Conservation (phyloP, 2,797 vertebrate genomes). For the Propithecus deckenii region DNA sequence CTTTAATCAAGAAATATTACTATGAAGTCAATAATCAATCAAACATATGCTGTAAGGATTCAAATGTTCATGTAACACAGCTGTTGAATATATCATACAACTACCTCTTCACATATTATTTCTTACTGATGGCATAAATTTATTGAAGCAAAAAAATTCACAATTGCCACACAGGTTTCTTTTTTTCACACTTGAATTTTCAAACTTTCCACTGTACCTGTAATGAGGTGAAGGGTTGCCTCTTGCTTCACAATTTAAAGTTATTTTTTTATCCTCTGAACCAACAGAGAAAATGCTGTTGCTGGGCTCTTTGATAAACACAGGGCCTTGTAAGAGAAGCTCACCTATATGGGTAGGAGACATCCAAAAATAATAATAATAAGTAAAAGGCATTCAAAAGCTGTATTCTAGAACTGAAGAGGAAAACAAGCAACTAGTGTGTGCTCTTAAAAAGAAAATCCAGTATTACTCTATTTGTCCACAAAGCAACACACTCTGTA, state of each 20-base stretch:
- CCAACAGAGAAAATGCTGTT: conserved; percentile 62
- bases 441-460: not conserved
- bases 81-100: not conserved
- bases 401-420: not conserved
- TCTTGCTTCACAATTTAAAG: conserved; percentile 61
- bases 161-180: not conserved
- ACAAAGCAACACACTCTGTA: not conserved
- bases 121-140: not conserved
- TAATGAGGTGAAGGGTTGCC: conserved; percentile 72
- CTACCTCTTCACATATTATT: not conserved
- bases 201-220: conserved; percentile 66
- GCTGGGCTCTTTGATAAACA: conserved; percentile 75
- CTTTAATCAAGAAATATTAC: not conserved
- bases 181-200: conserved; percentile 57
- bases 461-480: not conserved
- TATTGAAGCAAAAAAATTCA: not conserved
- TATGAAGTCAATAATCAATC: not conserved
- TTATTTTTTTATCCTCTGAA: conserved; percentile 68
- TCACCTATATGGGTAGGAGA: not conserved
- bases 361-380: not conserved
- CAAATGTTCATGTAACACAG: not conserved
- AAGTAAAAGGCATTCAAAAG: not conserved
- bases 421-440: not conserved
- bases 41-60: not conserved
- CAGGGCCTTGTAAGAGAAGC: conserved; percentile 60